Base-by-base conservation (phyloP, 2,113 vertebrate genomes). In the Dasypus novemcinctus region DNA sequence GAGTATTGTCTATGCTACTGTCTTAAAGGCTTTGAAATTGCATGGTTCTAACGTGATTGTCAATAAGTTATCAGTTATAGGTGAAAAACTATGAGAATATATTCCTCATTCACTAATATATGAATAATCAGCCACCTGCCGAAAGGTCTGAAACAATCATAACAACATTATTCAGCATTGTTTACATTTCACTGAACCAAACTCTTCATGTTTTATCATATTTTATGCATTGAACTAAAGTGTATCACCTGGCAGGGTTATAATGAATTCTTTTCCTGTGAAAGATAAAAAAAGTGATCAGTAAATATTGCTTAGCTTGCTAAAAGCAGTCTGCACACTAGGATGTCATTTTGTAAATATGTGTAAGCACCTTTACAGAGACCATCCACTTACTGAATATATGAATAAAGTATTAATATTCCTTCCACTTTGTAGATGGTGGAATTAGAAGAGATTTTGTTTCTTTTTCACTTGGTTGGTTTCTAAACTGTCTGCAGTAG, bases 331-430 rank as follows among this genome's bases (percentile, higher is more conserved):
- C n/a, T 66, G 7, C 14, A 72, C 20, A n/a, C 6, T 54, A 18
- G 21, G 38, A 17, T 49, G 23, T 31, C 64, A 90, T 72, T 87
- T 87, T 78, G 61, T 33, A 90, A 87, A 33, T 59, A n/a, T 46
- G 5, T 61, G 33, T 84, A 2, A 79, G 20, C 59, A 21, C 75
- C 29, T 92, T 23, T 82, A 72, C n/a, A 59, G 43, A 74, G 7
- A 59, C 57, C 21, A 59, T 21, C 10, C 43, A 11, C 25, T 27
- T 83, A 52, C 11, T 2, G 0, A 94, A 89, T 75, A n/a, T 96
- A 82, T 54, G 91, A n/a, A 57, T 25, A 85, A 5, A 86, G 25
- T 76, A 38, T 83, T 88, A 85, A 79, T 57, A 83, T 74, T 96
- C 46, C 75, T 31, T 52, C 87, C 76, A 66, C 33, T 78, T 93